A percentile compares a stretch with the other conserved stretches of the same genome.
phyloP scores from a whole-genome alignment of 1,140 invertebrate genomes.

The Drosophila chauvacae region DNA sequence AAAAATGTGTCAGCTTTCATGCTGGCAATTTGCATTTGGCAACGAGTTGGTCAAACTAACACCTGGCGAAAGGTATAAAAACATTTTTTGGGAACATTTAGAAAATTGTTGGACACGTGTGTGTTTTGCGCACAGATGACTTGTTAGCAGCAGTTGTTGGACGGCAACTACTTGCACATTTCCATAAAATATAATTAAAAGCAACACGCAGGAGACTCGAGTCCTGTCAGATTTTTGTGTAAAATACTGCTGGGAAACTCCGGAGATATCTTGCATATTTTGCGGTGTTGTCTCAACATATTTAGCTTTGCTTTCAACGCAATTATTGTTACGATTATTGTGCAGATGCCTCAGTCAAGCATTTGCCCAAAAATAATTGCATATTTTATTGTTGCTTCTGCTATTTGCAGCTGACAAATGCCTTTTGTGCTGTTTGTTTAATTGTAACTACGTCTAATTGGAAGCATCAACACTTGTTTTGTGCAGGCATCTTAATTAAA shows the following conservation, averaged over 20 bases:
- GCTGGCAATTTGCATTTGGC: conserved; percentile 48
- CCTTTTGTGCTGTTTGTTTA: conserved; percentile 49
- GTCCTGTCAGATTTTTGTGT: conserved; percentile 29
- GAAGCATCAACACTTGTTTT: conserved; percentile 56
- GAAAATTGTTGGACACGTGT: conserved; percentile 24
- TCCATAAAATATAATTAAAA: conserved; percentile 80
- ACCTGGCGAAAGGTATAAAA: conserved; percentile 29
- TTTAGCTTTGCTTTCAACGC: conserved; percentile 59
- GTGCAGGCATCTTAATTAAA: conserved; percentile 48
- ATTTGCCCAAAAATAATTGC: conserved; percentile 60
- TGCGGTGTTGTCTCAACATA: conserved; percentile 55
- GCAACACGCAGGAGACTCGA: conserved; percentile 52
- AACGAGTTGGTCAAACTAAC: conserved; percentile 52
- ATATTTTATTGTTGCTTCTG: conserved; percentile 52
- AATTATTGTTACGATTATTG: conserved; percentile 73
- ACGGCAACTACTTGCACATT: conserved; percentile 31
- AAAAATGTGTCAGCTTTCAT: conserved; percentile 38
- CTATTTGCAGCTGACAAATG: conserved; percentile 56
- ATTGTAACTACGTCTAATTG: conserved; percentile 60
- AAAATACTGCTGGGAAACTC: conserved; percentile 27
- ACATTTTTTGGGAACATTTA: conserved; percentile 19
- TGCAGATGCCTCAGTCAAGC: conserved; percentile 46
- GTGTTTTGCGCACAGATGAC: conserved; percentile 32
- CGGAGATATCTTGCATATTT: conserved; percentile 75
- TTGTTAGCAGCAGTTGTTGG: conserved; percentile 48